phyloP scores from a whole-genome alignment of 1,140 invertebrate species.

The Drosophila pruinosa region DNA sequence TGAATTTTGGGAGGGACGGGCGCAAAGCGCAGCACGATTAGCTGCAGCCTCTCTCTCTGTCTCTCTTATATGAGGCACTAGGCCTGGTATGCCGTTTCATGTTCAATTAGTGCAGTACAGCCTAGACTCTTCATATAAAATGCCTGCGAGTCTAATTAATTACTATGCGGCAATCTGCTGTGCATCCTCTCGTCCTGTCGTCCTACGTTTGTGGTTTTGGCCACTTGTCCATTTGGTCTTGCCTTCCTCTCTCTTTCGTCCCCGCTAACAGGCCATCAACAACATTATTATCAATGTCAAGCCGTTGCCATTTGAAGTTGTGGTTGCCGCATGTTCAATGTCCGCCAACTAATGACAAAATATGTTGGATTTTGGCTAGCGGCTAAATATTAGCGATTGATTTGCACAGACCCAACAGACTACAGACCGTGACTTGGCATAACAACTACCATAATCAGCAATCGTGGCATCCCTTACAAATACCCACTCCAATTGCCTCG shows the following conservation, averaged over 20 bases:
- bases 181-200: not conserved
- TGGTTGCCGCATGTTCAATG: conserved; percentile 5
- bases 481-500: too few relatives aligned
- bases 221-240: not conserved
- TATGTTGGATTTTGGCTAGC: conserved; percentile 55
- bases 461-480: not conserved
- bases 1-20: not conserved
- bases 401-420: too few relatives aligned
- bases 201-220: not conserved
- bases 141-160: conserved; percentile 80
- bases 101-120: conserved; percentile 70
- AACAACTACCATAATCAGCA: conserved; percentile 10
- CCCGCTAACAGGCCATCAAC: conserved; percentile 6
- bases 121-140: conserved; percentile 65
- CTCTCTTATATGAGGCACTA: conserved; percentile 1
- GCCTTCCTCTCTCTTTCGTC: not conserved
- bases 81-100: conserved; percentile 56
- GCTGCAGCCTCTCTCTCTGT: too few relatives aligned
- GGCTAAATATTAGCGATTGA: conserved; percentile 52
- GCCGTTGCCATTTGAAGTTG: conserved; percentile 3
- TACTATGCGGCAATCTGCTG: conserved; percentile 19
- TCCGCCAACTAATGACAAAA: conserved; percentile 41
- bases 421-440: not conserved
- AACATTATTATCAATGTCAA: conserved; percentile 44
- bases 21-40: conserved; percentile 3